These are phyloP conservation scores for Xestoiulus laeticollis DNA, from an alignment of 2,888 invertebrate species.

Conservation along the genomic window DNA sequence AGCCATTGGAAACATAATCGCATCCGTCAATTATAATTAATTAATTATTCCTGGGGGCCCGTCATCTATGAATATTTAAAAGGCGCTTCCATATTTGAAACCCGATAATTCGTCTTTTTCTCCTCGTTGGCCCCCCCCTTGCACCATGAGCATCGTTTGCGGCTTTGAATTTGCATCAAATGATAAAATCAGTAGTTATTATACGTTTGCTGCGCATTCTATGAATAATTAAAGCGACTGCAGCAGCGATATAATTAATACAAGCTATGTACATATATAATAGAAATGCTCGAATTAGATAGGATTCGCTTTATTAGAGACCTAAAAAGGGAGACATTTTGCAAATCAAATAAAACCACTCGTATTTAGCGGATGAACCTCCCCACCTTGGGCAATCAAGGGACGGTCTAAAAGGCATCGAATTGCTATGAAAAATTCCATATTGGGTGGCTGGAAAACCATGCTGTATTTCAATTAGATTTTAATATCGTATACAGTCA, in stretches of 20 bases:
- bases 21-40: slow-evolving; percentile 40
- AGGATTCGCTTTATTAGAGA: slow-evolving; percentile 23
- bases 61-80: slow-evolving; percentile 28
- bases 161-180: slow-evolving; percentile 43
- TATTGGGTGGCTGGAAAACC: no score
- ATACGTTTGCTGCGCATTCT: slow-evolving; percentile 30
- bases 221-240: slow-evolving; percentile 30
- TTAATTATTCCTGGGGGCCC: slow-evolving; percentile 39
- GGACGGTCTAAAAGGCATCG: not conserved
- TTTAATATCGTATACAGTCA: no score
- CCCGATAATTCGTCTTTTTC: not conserved
- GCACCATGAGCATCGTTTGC: slow-evolving; percentile 6
- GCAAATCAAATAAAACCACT: slow-evolving; percentile 10
- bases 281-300: slow-evolving; percentile 1
- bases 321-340: slow-evolving; percentile 35
- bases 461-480: no score
- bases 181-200: slow-evolving; percentile 43
- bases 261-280: slow-evolving; percentile 11
- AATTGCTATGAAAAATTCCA: no score
- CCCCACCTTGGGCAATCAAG: not conserved
- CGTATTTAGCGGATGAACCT: not conserved
- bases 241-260: slow-evolving; percentile 41
- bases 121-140: not conserved
- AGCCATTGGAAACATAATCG: slow-evolving; percentile 33
- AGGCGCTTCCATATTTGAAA: not conserved